Base-by-base conservation (phyloP, 30 jellyfish, hydroid and myxozoan species). In the Hydra vulgaris region DNA sequence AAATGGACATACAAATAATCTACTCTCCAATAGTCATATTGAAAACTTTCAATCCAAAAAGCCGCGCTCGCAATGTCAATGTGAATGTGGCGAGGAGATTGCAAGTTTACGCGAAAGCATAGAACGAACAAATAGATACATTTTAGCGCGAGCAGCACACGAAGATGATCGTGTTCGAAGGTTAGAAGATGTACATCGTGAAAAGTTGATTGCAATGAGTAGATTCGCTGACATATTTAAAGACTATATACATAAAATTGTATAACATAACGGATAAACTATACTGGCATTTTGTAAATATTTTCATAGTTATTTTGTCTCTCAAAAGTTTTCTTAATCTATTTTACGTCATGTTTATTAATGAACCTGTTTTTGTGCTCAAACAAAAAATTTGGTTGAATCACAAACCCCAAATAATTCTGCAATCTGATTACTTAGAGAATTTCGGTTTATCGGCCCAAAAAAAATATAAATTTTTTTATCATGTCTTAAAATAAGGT, bases 121-220 rank as follows among this genome's bases (percentile, higher is more conserved):
- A 19, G 85, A 78, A 53, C 79, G 85, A 27, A 61, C 69, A 15
- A 78, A 78, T 61, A 78, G 69, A 53, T 78, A 27, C 18, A 61
- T 78, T 12, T 76, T 78, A 0, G 85, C 85, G 53, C 27, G 81
- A 61, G 78, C 85, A 5, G 85, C 85, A 16, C 85, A 78, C 55
- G 85, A 78, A 53, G 85, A 78, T n/a, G 85, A 78, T 18, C 85
- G 85, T 15, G 53, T 78, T 27, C 85, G 85, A 18, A 54, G 85
- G 0, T 19, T 78, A 54, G 85, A 78, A 23, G 85, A 78, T 1
- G 69, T 78, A 0, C 85, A 78, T 53, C 79, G 85, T 15, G 85
- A 78, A 23, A 78, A 78, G 18, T 25, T 78, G 79, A 61, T 78
- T 40, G 85, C 85, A 1, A 54, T 78, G 19, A 78, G 85, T 66